Conservation (phyloP, 1,140 invertebrate species). For the Gonatopus flavifemur region DNA sequence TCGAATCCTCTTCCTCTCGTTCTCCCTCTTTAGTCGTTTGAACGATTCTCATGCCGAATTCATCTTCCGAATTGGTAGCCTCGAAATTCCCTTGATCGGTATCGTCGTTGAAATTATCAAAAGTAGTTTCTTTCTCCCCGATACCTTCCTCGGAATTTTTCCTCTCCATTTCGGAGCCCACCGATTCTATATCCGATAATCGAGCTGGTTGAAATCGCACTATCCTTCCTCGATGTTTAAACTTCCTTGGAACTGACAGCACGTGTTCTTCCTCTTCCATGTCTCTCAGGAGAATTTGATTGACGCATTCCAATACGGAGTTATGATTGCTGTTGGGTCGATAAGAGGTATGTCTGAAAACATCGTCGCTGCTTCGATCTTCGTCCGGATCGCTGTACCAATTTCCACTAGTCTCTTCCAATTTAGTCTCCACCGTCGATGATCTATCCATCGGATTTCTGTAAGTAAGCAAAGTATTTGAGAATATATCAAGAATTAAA, state of each 20-base stretch:
- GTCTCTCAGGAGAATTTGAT: conserved; percentile 70
- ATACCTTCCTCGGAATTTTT: conserved; percentile 50
- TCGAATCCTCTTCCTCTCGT: conserved; percentile 27
- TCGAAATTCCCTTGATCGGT: conserved; percentile 25
- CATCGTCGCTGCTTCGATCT: conserved; percentile 62
- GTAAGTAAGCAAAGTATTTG: no score
- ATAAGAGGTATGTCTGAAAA: conserved; percentile 49
- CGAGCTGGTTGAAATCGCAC: conserved; percentile 53
- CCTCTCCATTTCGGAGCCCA: conserved; percentile 55
- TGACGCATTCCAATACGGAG: conserved; percentile 75
- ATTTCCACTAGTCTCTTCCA: conserved; percentile 64
- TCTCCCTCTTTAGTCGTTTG: conserved; percentile 2
- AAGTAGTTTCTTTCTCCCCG: conserved; percentile 20
- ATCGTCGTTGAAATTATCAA: conserved; percentile 11
- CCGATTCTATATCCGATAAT: conserved; percentile 55
- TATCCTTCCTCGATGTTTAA: conserved; percentile 52
- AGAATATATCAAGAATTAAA: no score
- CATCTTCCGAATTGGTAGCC: conserved; percentile 37
- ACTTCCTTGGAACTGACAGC: conserved; percentile 44
- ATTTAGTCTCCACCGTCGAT: no score
- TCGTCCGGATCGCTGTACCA: conserved; percentile 76
- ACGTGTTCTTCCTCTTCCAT: conserved; percentile 57
- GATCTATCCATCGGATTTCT: no score
- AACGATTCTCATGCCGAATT: conserved; percentile 44
- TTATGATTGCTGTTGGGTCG: conserved; percentile 65